These are phyloP conservation scores for Ibycter americanus DNA, from an alignment of 2,797 vertebrate species.

Conservation along the genomic window DNA sequence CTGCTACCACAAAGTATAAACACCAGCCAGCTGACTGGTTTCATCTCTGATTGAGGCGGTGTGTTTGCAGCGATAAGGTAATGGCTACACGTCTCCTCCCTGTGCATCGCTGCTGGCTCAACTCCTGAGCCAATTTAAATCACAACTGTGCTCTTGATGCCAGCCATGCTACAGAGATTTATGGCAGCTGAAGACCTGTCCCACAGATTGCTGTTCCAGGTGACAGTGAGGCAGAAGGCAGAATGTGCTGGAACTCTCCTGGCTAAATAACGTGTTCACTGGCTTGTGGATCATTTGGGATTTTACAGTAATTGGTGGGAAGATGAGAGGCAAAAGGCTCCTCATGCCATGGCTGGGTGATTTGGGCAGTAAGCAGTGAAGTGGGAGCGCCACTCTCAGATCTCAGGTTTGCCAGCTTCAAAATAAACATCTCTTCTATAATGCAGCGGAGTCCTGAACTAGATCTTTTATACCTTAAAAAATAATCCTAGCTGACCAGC, in stretches of 20 bases:
- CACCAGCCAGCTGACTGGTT: not conserved
- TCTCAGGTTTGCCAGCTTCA: not conserved
- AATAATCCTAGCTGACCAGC: not conserved
- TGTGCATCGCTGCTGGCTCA: not conserved
- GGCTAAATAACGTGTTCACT: not conserved
- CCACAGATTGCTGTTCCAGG: not conserved
- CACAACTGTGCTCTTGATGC: rapidly evolving
- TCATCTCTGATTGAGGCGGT: rapidly evolving
- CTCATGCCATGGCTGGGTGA: rapidly evolving
- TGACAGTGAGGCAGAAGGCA: not conserved
- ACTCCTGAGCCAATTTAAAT: not conserved
- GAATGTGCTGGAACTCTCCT: not conserved
- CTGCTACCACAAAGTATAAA: not conserved
- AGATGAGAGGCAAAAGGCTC: not conserved
- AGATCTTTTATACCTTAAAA: not conserved
- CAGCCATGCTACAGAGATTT: not conserved
- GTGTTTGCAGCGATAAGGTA: not conserved
- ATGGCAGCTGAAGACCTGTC: not conserved
- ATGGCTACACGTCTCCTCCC: not conserved
- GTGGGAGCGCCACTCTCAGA: not conserved
- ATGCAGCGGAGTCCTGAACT: not conserved
- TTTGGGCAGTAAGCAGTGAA: not conserved
- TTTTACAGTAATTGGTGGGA: not conserved
- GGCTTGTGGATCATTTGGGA: not conserved
- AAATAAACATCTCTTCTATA: not conserved